phyloP scores from a whole-genome alignment of 2,888 invertebrate species.

The Reticulitermes lucifugus region DNA sequence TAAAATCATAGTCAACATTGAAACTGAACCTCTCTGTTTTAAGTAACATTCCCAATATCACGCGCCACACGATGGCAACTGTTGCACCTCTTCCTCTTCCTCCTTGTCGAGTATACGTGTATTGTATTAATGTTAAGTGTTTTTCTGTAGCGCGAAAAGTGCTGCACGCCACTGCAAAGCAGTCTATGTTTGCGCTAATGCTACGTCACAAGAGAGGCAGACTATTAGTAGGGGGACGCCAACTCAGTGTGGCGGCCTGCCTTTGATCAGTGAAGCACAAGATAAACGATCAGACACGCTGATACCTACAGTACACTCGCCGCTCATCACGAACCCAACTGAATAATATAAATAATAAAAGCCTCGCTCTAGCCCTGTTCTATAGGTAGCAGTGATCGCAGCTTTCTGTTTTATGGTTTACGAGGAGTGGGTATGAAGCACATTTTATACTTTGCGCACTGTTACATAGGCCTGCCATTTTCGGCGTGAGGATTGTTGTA shows the following conservation, averaged over 20 bases:
- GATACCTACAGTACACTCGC: constrained; percentile 29
- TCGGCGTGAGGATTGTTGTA: no score
- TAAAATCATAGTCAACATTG: no score
- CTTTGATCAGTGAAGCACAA: constrained; percentile 47
- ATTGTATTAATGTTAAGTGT: no score
- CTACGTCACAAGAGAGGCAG: constrained; percentile 29
- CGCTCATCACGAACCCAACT: constrained; percentile 8
- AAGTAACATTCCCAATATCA: no score
- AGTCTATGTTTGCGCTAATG: constrained; percentile 41
- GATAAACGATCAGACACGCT: constrained; percentile 47
- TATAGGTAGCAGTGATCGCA: not conserved
- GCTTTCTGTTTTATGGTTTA: not conserved
- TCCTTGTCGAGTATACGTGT: no score
- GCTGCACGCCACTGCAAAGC: constrained; percentile 22
- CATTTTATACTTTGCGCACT: not conserved
- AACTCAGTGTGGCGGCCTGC: not conserved
- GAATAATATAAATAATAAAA: constrained; percentile 28
- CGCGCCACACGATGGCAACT: no score
- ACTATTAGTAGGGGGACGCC: constrained; percentile 27
- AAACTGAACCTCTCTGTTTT: no score
- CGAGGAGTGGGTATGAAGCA: not conserved
- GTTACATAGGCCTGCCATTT: not conserved
- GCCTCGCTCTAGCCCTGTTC: not conserved
- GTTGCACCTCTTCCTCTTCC: not conserved
- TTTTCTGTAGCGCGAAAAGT: not conserved